These are phyloP conservation scores for Rhyacophila evoluta DNA, from an alignment of 2,888 invertebrate genomes.

Conservation along the genomic window DNA sequence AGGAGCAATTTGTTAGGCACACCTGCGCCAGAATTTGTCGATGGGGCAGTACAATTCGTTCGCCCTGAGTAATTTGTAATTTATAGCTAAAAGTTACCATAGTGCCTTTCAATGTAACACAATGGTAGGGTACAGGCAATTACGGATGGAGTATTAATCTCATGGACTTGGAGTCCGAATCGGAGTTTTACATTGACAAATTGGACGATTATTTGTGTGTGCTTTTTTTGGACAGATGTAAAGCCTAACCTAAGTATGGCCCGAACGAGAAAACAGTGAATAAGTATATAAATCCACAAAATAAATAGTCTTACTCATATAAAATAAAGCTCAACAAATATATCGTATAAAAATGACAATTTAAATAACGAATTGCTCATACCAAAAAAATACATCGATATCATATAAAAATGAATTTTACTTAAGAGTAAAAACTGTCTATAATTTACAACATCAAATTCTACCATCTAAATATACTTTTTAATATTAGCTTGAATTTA, in stretches of 20 bases:
- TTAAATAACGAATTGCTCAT: too few relatives aligned
- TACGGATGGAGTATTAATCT: conserved; percentile 4
- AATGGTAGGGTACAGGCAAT: conserved; percentile 41
- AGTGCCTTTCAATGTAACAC: conserved; percentile 50
- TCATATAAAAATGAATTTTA: too few relatives aligned
- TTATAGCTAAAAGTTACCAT: conserved; percentile 46
- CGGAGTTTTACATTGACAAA: conserved; percentile 9
- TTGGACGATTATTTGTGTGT: conserved; percentile 10
- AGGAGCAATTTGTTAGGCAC: background rate
- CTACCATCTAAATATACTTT: too few relatives aligned
- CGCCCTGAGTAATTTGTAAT: conserved; percentile 40
- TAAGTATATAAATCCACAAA: too few relatives aligned
- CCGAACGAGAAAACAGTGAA: background rate
- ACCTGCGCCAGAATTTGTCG: conserved; percentile 4
- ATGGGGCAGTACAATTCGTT: conserved; percentile 19
- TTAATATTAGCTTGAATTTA: too few relatives aligned
- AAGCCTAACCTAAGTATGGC: background rate
- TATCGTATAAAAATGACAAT: too few relatives aligned
- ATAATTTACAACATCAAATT: too few relatives aligned
- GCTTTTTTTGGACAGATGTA: conserved; percentile 13
- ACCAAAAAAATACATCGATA: too few relatives aligned
- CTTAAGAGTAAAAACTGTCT: too few relatives aligned
- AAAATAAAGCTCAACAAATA: too few relatives aligned
- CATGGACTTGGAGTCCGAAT: background rate
- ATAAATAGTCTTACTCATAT: too few relatives aligned